Evolutionary conservation across 2,113 vertebrate species (phyloP).

Genomic region (Sinocyclocheilus maitianheensis): DNA sequence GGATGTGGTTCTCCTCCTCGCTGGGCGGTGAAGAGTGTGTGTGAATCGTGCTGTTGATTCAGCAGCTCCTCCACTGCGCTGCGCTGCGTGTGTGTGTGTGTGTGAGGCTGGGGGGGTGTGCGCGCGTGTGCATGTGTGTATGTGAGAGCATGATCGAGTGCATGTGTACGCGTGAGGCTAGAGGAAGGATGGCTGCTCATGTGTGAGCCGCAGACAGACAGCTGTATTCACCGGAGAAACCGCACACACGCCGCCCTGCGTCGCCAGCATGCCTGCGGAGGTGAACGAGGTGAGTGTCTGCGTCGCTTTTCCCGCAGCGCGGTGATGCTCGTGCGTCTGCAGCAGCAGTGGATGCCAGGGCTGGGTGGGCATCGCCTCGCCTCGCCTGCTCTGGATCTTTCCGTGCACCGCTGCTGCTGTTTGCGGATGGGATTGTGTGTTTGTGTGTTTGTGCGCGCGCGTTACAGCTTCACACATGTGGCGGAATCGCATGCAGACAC

Average conservation of each 20-base stretch:
- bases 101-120: constrained; percentile 56
- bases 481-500: neutral
- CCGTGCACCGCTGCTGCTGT: too few species aligned
- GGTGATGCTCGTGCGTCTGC: constrained; percentile 25
- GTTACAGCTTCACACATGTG: neutral
- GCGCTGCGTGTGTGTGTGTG: constrained; percentile 37
- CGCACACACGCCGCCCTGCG: constrained; percentile 41
- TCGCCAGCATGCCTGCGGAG: constrained; percentile 74
- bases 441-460: too few species aligned
- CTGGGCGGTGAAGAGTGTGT: constrained; percentile 58
- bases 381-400: constrained; percentile 30
- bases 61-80: constrained; percentile 44
- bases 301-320: constrained; percentile 40
- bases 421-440: too few species aligned
- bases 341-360: neutral
- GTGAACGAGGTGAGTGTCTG: constrained; percentile 76
- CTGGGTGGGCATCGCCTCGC: neutral
- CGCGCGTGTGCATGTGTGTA: constrained; percentile 46
- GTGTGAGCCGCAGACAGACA: constrained; percentile 67
- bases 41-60: constrained; percentile 48
- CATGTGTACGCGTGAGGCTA: constrained; percentile 58
- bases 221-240: constrained; percentile 1
- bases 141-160: constrained; percentile 52
- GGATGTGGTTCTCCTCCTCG: constrained; percentile 47
- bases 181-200: constrained; percentile 74